Base-by-base conservation (phyloP, 2,888 invertebrate species). In the Gasteruption jaculator region DNA sequence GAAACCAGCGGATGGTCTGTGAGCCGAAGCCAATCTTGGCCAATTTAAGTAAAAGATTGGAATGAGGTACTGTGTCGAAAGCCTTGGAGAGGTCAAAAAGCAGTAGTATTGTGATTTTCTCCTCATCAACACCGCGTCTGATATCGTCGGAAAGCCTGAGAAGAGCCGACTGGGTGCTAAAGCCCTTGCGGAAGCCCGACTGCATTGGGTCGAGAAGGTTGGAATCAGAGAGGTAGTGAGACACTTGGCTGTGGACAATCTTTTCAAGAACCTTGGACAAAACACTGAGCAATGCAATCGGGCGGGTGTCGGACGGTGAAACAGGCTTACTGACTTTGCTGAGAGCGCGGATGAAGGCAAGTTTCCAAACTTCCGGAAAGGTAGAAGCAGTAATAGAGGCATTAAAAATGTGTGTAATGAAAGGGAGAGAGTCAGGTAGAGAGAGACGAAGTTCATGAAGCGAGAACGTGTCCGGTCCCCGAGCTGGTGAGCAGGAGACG, bases 41-140 rank as follows among this genome's bases (percentile, higher is more conserved):
- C 29, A 29, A 29, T 11, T 29, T 29, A 29, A 11, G 29, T 6
- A 29, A n/a, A 11, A 29, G 29, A 11, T 11, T 6, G 12, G 11
- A 8, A 29, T 29, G 29, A 29, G n/a, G 11, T 29, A 29, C 29
- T n/a, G 6, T 29, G 29, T 29, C 29, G 6, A n/a, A 29, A 29
- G 29, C 29, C 11, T 29, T 29, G 11, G 8, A 8, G 8, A 29
- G 12, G 11, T 50, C 43, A 4, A 45, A 43, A 5, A 45, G 12
- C 1, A 47, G 21, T 1, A 38, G 15, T 0, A 43, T 22, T 1
- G 47, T 47, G 1, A 46, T 7, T 7, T 5, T n/a, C 1, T 34
- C 5, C 1, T 26, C 7, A 18, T 46, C 46, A 3, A 38, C 26
- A 0, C 29, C 41, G 3, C 4, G 2, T 2, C 19, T n/a, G 8